Percentiles rank a stretch among this genome's conserved stretches.
These are phyloP conservation scores for Hermaeophaga mercurialis DNA, from an alignment of 2,888 invertebrate species.

Conservation along the genomic window DNA sequence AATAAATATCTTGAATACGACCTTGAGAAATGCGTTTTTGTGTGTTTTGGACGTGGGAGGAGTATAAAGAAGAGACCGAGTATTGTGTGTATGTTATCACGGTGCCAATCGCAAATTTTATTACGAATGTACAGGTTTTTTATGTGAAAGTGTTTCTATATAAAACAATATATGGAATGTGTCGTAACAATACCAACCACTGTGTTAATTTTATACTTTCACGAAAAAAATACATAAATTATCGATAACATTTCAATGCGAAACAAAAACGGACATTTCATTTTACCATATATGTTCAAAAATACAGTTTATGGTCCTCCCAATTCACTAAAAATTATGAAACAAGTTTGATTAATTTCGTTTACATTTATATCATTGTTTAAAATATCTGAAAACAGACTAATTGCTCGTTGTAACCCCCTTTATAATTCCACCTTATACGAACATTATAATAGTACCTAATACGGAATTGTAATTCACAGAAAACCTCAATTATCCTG, in stretches of 20 bases:
- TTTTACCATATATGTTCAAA: no score
- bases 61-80: background rate
- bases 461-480: background rate
- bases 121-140: slow-evolving; percentile 35
- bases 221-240: slow-evolving; percentile 24
- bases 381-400: no score
- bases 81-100: slow-evolving; percentile 1
- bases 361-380: no score
- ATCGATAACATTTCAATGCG: slow-evolving; percentile 29
- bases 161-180: slow-evolving; percentile 35
- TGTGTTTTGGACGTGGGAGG: slow-evolving; percentile 15
- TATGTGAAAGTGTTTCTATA: slow-evolving; percentile 37
- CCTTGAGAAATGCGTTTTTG: slow-evolving; percentile 22
- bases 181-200: slow-evolving; percentile 22
- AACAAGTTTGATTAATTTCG: no score
- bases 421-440: no score
- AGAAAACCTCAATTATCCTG: slow-evolving; percentile 29
- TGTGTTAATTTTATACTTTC: slow-evolving; percentile 27
- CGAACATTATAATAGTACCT: no score
- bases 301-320: no score
- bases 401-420: no score
- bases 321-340: no score
- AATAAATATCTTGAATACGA: no score
- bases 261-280: slow-evolving; percentile 23
- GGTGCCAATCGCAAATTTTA: slow-evolving; percentile 33